These are phyloP conservation scores for Rotaria macrura DNA, from an alignment of 2,888 invertebrate genomes.

Conservation along the genomic window DNA sequence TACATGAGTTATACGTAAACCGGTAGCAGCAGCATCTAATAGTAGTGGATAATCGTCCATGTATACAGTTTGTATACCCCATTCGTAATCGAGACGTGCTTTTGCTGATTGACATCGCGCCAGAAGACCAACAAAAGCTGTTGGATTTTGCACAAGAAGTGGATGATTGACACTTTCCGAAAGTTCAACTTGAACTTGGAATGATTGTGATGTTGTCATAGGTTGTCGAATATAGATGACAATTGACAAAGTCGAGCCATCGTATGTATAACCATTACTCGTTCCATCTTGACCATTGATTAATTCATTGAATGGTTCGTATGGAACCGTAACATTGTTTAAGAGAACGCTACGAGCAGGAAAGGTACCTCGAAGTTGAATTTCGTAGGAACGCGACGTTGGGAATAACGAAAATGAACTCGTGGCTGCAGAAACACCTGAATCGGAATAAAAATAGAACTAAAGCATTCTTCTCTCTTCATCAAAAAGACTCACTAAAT, in stretches of 20 bases:
- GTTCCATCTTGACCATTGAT: not conserved
- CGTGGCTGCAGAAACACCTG: not conserved
- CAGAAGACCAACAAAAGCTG: not conserved
- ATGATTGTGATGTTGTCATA: not conserved
- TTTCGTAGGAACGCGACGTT: not conserved
- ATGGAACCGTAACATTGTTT: not conserved
- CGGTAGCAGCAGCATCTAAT: constrained; percentile 3
- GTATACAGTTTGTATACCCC: not conserved
- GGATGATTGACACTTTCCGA: not conserved
- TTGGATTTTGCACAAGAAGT: not conserved
- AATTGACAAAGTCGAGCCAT: not conserved
- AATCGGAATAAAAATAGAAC: too few species aligned
- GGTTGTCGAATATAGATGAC: not conserved
- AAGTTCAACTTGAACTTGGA: not conserved
- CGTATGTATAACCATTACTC: not conserved
- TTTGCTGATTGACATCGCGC: not conserved
- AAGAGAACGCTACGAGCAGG: not conserved
- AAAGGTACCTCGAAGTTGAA: not conserved
- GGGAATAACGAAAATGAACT: not conserved
- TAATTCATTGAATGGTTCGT: not conserved
- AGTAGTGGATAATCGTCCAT: constrained; percentile 12
- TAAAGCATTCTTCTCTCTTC: too few species aligned
- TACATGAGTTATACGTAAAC: not conserved
- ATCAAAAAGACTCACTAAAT: not conserved
- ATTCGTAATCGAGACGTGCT: not conserved